Evolutionary conservation across 1,140 invertebrate species (phyloP).

Genomic region (Gryllus bimaculatus): DNA sequence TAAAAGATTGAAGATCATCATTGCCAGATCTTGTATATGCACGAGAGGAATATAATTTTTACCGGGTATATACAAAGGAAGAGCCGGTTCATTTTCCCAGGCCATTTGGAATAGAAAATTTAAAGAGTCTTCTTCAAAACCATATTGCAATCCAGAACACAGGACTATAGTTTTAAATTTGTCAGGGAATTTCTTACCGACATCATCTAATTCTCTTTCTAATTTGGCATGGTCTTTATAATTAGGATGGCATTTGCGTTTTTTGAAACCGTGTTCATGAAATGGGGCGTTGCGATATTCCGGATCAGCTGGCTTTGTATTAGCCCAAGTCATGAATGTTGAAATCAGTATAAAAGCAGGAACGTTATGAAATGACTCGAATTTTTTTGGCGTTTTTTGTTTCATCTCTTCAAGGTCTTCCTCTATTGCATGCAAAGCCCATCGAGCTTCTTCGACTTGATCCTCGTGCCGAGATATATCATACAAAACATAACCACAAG

Average conservation of each 20-base stretch:
- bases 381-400: neutral
- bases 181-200: conserved; percentile 23
- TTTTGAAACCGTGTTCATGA: neutral
- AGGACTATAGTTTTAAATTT: conserved; percentile 53
- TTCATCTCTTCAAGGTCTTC: neutral
- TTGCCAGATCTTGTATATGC: neutral
- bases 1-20: neutral
- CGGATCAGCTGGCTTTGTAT: conserved; percentile 27
- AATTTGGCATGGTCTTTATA: neutral
- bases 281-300: neutral
- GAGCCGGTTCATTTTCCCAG: conserved; percentile 51
- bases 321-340: conserved; percentile 50
- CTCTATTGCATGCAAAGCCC: neutral
- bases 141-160: conserved; percentile 52
- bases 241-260: neutral
- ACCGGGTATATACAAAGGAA: conserved; percentile 52
- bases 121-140: conserved; percentile 51
- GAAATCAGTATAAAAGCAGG: conserved; percentile 47
- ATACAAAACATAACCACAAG: neutral
- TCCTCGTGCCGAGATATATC: neutral
- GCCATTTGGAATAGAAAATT: conserved; percentile 60
- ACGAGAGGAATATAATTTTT: conserved; percentile 19
- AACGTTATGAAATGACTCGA: conserved; percentile 9
- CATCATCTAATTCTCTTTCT: neutral
- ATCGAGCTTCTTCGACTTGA: neutral